A percentile compares a stretch with the other conserved stretches of the same genome.
Conservation (phyloP, 2,888 invertebrate genomes). For the Hydrotaea diabolus region DNA sequence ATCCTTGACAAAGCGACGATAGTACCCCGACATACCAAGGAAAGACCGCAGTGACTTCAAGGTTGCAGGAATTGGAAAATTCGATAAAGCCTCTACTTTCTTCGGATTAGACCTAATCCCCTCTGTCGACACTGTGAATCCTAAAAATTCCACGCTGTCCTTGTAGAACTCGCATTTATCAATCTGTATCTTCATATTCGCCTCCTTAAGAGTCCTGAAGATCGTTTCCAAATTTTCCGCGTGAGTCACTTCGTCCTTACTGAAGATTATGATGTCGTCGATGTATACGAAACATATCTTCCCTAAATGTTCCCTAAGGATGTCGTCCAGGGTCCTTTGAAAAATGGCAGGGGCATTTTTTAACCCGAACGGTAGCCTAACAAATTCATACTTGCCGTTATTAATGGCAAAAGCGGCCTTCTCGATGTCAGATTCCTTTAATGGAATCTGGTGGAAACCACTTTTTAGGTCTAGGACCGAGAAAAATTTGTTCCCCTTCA, state of each 20-base stretch:
- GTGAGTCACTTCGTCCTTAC: slow-evolving; percentile 27
- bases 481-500: slow-evolving; percentile 25
- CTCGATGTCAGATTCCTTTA: slow-evolving; percentile 51
- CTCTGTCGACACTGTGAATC: slow-evolving; percentile 21
- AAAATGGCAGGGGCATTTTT: slow-evolving; percentile 54
- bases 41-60: slow-evolving; percentile 32
- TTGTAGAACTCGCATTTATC: slow-evolving; percentile 53
- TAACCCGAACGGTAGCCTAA: slow-evolving; percentile 42
- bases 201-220: slow-evolving; percentile 16
- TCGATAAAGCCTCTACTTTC: slow-evolving; percentile 31
- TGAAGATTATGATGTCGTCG: slow-evolving; percentile 53
- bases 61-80: slow-evolving; percentile 22
- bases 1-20: slow-evolving; percentile 28
- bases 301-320: slow-evolving; percentile 38
- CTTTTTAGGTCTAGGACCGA: slow-evolving; percentile 33
- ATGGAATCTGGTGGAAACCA: slow-evolving; percentile 59
- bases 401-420: slow-evolving; percentile 44
- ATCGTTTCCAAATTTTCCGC: slow-evolving; percentile 8
- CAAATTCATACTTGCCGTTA: slow-evolving; percentile 45
- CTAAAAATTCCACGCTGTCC: slow-evolving; percentile 28
- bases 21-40: slow-evolving; percentile 40
- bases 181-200: slow-evolving; percentile 35
- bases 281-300: slow-evolving; percentile 48
- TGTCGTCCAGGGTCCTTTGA: slow-evolving; percentile 51
- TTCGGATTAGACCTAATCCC: slow-evolving; percentile 40